Conservation (phyloP, 2,888 invertebrate genomes). For the Tenodera sinensis region DNA sequence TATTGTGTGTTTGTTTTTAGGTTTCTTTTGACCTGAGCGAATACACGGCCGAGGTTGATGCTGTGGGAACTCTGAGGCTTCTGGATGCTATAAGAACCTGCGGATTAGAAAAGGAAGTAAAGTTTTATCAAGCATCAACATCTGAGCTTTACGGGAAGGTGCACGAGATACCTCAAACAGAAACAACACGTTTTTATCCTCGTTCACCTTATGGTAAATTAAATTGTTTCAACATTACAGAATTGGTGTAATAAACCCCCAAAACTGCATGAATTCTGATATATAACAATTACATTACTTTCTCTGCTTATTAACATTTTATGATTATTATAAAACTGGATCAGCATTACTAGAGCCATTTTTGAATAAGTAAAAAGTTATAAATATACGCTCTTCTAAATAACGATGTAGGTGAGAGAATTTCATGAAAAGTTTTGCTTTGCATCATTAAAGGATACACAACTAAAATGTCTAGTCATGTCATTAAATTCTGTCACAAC, state of each 20-base stretch:
- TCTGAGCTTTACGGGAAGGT: slow-evolving; percentile 94
- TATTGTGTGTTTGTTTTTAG: slow-evolving; percentile 41
- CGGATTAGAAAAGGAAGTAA: slow-evolving; percentile 72
- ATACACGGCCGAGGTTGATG: slow-evolving; percentile 98
- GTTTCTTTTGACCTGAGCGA: slow-evolving; percentile 96
- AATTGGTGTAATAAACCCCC: not conserved
- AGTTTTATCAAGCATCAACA: slow-evolving; percentile 94
- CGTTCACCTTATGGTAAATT: slow-evolving; percentile 89
- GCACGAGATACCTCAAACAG: slow-evolving; percentile 86
- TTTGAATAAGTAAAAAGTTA: too few species aligned
- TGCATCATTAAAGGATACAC: too few species aligned
- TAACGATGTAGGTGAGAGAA: too few species aligned
- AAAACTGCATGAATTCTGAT: not conserved
- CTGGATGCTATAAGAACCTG: slow-evolving; percentile 90
- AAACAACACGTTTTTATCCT: slow-evolving; percentile 94
- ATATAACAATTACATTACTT: not conserved
- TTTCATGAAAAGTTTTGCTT: too few species aligned
- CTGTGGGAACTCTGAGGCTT: slow-evolving; percentile 85
- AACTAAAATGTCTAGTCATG: too few species aligned
- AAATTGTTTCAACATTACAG: not conserved
- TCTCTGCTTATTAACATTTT: not conserved
- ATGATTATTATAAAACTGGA: not conserved
- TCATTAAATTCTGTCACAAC: too few species aligned
- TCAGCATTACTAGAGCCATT: too few species aligned
- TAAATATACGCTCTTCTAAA: too few species aligned